Conservation (phyloP, 2,888 invertebrate genomes). For the Rhingia campestris region DNA sequence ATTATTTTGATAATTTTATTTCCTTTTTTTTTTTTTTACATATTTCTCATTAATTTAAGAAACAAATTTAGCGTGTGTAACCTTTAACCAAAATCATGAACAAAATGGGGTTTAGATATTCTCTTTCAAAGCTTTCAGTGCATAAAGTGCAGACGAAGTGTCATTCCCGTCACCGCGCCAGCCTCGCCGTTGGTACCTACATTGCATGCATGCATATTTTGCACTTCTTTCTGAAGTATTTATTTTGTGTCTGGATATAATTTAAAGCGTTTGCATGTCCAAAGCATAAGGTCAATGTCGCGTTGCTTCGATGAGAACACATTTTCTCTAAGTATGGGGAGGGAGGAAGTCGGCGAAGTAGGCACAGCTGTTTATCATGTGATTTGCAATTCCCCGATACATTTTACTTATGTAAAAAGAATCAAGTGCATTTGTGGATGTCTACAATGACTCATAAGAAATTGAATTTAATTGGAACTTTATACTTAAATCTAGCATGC, state of each 20-base stretch:
- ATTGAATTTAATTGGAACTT: no score
- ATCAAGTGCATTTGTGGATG: conserved; percentile 1
- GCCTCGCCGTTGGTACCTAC: conserved; percentile 1
- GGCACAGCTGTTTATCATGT: conserved; percentile 71
- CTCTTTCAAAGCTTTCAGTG: conserved; percentile 48
- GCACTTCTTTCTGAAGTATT: conserved; percentile 67
- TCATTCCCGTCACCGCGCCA: neutral
- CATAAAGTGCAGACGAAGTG: conserved; percentile 9
- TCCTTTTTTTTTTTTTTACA: neutral
- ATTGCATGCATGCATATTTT: conserved; percentile 70
- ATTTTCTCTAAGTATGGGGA: conserved; percentile 54
- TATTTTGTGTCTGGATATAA: conserved; percentile 73
- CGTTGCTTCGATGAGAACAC: conserved; percentile 64
- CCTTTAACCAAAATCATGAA: neutral
- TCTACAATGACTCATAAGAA: neutral
- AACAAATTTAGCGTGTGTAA: neutral
- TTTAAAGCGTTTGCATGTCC: conserved; percentile 74
- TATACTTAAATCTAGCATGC: neutral
- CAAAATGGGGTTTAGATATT: conserved; percentile 16
- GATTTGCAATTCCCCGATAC: conserved; percentile 60
- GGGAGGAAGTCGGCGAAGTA: conserved; percentile 18
- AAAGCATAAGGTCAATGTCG: conserved; percentile 74
- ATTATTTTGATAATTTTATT: conserved; percentile 20
- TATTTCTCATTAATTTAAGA: conserved; percentile 42
- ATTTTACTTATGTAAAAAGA: conserved; percentile 33